A percentile compares a stretch with the other conserved stretches of the same genome.
These are phyloP conservation scores for Varroa destructor DNA, from an alignment of 1,140 invertebrate species.

Conservation along the genomic window DNA sequence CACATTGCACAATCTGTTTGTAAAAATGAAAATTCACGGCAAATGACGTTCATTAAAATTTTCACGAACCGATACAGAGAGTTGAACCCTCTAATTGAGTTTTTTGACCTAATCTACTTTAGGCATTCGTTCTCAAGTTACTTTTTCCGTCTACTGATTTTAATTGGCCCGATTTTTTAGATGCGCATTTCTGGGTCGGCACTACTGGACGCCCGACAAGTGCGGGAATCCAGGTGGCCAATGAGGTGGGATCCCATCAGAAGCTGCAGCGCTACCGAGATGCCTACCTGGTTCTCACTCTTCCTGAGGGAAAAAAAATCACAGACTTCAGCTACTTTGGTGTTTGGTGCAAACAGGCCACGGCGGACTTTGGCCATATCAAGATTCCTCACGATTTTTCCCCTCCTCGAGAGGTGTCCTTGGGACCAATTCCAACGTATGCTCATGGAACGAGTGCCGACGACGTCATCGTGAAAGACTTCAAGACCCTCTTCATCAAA, in stretches of 20 bases:
- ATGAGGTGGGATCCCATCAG: constrained; percentile 49
- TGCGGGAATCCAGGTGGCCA: constrained; percentile 61
- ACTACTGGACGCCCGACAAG: constrained; percentile 58
- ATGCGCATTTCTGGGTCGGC: constrained; percentile 75
- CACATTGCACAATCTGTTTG: too few species aligned
- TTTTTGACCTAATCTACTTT: too few species aligned
- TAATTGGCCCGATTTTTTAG: constrained; percentile 38
- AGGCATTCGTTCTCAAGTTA: too few species aligned
- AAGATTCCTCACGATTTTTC: constrained; percentile 57
- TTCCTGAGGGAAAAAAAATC: constrained; percentile 62
- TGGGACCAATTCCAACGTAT: constrained; percentile 33
- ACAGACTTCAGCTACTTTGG: constrained; percentile 73
- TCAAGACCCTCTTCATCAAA: constrained; percentile 58
- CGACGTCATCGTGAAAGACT: constrained; percentile 58
- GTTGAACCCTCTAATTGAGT: too few species aligned
- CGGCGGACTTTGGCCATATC: constrained; percentile 76
- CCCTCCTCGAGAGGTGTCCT: constrained; percentile 32
- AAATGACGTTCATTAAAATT: too few species aligned
- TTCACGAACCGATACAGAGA: too few species aligned
- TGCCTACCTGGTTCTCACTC: constrained; percentile 69
- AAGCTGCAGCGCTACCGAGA: constrained; percentile 56
- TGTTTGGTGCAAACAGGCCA: constrained; percentile 73
- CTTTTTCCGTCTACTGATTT: too few species aligned
- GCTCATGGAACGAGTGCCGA: constrained; percentile 56
- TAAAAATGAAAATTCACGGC: too few species aligned